These are phyloP conservation scores for Parotia lawesii DNA, from an alignment of 2,113 vertebrate genomes.

Conservation along the genomic window DNA sequence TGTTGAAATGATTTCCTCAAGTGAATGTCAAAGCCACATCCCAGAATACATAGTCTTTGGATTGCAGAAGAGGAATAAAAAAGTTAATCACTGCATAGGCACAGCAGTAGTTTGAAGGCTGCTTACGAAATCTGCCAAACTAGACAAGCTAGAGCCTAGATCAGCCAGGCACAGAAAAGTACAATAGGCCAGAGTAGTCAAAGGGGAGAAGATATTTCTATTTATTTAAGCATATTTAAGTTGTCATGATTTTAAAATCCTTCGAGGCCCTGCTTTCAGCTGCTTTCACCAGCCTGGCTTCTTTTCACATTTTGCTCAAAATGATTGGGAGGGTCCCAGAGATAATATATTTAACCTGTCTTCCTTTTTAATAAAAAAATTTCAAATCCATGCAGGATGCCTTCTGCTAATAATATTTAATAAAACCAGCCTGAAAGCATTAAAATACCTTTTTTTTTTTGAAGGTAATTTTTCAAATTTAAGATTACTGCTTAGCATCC, in stretches of 20 bases:
- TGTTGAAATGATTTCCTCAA: constrained; percentile 17
- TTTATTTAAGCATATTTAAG: constrained; percentile 14
- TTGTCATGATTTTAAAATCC: background rate
- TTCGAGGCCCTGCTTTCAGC: background rate
- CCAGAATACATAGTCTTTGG: background rate
- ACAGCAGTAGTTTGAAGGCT: constrained; percentile 33
- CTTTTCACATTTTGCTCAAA: background rate
- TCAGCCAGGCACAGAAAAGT: background rate
- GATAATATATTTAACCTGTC: background rate
- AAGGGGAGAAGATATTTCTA: background rate
- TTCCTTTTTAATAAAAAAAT: background rate
- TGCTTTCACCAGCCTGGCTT: background rate
- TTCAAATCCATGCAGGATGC: background rate
- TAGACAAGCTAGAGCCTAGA: constrained; percentile 1
- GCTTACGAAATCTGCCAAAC: constrained; percentile 34
- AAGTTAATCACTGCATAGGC: constrained; percentile 43
- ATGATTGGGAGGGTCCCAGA: background rate
- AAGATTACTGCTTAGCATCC: background rate
- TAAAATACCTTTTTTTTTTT: background rate
- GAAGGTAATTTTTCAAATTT: constrained; percentile 17
- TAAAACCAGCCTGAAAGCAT: background rate
- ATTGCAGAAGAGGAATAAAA: constrained; percentile 32
- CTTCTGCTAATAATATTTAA: background rate
- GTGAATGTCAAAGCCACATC: constrained; percentile 17
- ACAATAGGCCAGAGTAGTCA: background rate